Percentiles rank a stretch among this genome's conserved stretches.
phyloP scores from a whole-genome alignment of 2,113 vertebrate species.

The Ptyas mucosa region DNA sequence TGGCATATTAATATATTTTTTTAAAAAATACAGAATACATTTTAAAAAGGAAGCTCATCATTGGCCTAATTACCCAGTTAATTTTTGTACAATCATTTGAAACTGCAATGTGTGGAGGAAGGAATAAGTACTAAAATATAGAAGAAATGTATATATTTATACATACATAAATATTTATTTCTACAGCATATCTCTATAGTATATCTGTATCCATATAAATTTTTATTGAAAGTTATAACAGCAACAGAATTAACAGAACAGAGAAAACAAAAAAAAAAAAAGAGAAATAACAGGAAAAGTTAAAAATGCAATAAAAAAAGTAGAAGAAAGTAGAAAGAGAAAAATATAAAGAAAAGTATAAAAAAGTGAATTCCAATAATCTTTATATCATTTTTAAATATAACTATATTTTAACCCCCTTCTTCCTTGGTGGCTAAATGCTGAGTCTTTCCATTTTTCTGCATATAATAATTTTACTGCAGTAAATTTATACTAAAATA shows the following conservation, averaged over 20 bases:
- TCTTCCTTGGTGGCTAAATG: background rate
- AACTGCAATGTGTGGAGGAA: slow-evolving; percentile 24
- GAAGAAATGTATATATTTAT: background rate
- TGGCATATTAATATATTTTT: slow-evolving; percentile 2
- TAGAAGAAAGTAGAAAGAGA: background rate
- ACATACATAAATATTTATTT: too few species aligned
- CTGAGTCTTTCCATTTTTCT: background rate
- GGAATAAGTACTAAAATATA: background rate
- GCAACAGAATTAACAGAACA: background rate
- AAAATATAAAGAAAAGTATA: background rate
- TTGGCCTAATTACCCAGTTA: slow-evolving; percentile 11
- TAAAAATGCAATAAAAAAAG: background rate
- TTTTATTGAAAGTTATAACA: background rate
- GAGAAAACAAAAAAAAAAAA: background rate
- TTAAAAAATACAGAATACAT: slow-evolving; percentile 10
- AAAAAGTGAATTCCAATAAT: background rate
- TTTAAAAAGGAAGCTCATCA: slow-evolving; percentile 14
- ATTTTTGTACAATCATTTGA: slow-evolving; percentile 32
- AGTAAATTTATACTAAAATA: background rate
- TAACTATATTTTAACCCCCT: background rate
- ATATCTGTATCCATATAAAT: background rate
- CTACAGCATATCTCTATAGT: background rate
- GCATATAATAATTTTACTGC: background rate
- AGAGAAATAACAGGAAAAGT: background rate
- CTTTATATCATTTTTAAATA: background rate